phyloP scores from a whole-genome alignment of 2,888 invertebrate genomes.

The Volucella zonaria region DNA sequence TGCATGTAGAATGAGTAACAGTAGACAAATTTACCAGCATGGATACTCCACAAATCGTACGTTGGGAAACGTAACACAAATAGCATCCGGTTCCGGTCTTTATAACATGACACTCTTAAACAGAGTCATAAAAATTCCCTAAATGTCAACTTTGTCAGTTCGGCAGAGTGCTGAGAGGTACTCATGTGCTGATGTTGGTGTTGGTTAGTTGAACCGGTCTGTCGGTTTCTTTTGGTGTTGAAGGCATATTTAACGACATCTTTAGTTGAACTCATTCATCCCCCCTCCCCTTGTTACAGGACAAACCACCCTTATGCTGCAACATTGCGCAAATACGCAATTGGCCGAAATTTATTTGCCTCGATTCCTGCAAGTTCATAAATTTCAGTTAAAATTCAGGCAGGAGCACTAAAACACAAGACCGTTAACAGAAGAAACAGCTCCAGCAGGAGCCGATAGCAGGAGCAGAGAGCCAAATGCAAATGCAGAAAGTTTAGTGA shows the following conservation, averaged over 20 bases:
- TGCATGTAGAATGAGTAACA: background rate
- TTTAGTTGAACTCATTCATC: background rate
- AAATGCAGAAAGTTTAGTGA: slow-evolving; percentile 69
- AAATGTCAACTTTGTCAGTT: slow-evolving; percentile 72
- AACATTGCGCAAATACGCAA: slow-evolving; percentile 69
- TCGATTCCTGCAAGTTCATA: slow-evolving; percentile 65
- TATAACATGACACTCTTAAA: slow-evolving; percentile 73
- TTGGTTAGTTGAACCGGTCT: slow-evolving; percentile 1
- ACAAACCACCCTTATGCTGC: slow-evolving; percentile 31
- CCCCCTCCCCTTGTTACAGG: background rate
- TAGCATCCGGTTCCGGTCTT: slow-evolving; percentile 73
- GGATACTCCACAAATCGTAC: slow-evolving; percentile 69
- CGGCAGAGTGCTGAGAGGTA: slow-evolving; percentile 16
- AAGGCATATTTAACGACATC: background rate
- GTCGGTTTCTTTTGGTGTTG: background rate
- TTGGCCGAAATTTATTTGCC: slow-evolving; percentile 67
- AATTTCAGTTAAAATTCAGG: slow-evolving; percentile 67
- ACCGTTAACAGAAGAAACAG: slow-evolving; percentile 11
- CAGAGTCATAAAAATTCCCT: slow-evolving; percentile 70
- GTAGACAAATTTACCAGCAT: slow-evolving; percentile 59
- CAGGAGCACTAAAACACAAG: slow-evolving; percentile 27
- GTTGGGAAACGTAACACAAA: slow-evolving; percentile 73
- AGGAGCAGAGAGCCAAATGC: slow-evolving; percentile 27
- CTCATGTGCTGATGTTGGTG: slow-evolving; percentile 2
- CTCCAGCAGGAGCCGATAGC: background rate